Percentiles rank a stretch among this genome's conserved stretches.
phyloP scores from a whole-genome alignment of 2,888 invertebrate genomes.

The Plagodis dolabraria region DNA sequence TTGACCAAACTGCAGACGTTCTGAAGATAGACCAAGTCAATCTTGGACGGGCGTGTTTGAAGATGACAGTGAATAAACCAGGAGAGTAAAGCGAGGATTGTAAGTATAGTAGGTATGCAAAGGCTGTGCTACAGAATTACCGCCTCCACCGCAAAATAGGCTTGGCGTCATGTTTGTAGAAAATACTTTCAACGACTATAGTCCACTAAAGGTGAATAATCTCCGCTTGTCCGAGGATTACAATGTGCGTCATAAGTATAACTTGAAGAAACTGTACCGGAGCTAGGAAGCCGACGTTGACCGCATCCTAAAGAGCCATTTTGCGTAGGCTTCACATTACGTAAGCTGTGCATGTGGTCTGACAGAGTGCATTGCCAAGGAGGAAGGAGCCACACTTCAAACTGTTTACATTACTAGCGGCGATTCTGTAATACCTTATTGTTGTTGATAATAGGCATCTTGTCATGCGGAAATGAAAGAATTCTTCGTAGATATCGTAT shows the following conservation, averaged over 20 bases:
- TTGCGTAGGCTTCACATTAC: slow-evolving; percentile 56
- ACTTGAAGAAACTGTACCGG: slow-evolving; percentile 34
- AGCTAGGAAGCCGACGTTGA: slow-evolving; percentile 53
- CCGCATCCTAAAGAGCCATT: slow-evolving; percentile 45
- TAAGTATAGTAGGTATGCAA: too few species aligned
- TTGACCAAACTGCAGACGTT: too few species aligned
- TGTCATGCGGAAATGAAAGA: not conserved
- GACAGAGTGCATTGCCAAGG: slow-evolving; percentile 54
- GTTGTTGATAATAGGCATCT: slow-evolving; percentile 3
- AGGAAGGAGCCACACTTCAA: slow-evolving; percentile 55
- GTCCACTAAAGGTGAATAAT: slow-evolving; percentile 17
- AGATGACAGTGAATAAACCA: too few species aligned
- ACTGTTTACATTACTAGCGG: slow-evolving; percentile 45
- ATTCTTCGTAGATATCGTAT: too few species aligned
- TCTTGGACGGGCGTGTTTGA: too few species aligned
- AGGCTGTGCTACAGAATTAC: too few species aligned
- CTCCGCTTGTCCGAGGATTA: slow-evolving; percentile 35
- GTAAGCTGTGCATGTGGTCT: slow-evolving; percentile 52
- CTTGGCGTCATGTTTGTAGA: too few species aligned
- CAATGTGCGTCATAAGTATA: slow-evolving; percentile 46
- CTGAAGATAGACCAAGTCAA: too few species aligned
- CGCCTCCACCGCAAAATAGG: too few species aligned
- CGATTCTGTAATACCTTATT: slow-evolving; percentile 30
- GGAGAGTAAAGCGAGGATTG: too few species aligned
- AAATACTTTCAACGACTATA: too few species aligned